Evolutionary conservation across 2,113 vertebrate genomes (phyloP).

Genomic region (Oxygymnocypris stewartii): DNA sequence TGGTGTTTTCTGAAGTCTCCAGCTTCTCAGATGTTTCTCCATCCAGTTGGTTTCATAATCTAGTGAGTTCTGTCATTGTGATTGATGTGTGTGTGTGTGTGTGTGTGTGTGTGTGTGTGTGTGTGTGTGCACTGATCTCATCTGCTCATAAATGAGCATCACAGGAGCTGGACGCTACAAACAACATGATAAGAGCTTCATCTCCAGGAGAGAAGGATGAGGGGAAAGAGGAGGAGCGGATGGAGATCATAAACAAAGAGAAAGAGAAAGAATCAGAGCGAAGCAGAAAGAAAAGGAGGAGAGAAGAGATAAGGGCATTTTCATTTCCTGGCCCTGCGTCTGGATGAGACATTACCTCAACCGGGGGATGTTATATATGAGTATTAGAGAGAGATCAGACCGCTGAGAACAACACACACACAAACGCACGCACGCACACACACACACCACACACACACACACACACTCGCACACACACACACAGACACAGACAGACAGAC

Average conservation of each 20-base stretch:
- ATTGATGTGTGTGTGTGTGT: neutral
- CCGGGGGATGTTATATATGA: neutral
- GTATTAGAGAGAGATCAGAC: constrained; percentile 9
- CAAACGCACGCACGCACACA: neutral
- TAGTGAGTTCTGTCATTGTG: neutral
- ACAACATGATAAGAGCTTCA: constrained; percentile 9
- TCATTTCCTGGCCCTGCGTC: constrained; percentile 42
- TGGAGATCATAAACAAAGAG: constrained; percentile 20
- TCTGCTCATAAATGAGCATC: constrained; percentile 19
- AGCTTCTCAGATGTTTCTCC: neutral
- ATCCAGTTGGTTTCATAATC: neutral
- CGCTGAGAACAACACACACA: neutral
- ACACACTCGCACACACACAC: neutral
- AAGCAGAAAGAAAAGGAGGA: neutral
- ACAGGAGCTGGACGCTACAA: neutral
- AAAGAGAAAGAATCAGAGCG: neutral
- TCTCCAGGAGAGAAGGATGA: neutral
- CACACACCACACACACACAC: neutral
- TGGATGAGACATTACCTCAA: constrained; percentile 3
- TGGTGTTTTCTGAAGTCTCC: neutral
- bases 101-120: neutral
- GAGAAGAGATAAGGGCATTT: constrained; percentile 44
- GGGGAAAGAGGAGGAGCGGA: neutral
- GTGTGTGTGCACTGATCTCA: neutral
- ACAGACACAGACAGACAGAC: neutral